Evolutionary conservation across 2,797 vertebrate genomes (phyloP).

Genomic region (Myripristis murdjan): DNA sequence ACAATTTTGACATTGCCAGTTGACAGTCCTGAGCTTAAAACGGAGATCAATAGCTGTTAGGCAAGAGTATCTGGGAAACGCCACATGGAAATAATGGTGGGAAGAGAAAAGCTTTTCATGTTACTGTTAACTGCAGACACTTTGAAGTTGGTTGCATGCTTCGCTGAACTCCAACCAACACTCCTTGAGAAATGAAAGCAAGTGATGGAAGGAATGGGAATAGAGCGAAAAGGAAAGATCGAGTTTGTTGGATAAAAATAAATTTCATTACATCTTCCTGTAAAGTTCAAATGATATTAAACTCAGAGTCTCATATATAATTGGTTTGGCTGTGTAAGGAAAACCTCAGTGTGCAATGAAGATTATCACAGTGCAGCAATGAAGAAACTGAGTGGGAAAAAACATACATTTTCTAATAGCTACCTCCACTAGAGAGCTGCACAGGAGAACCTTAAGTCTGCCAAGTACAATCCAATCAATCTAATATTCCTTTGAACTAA

Average conservation of each 20-base stretch:
- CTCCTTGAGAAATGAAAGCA: constrained; percentile 2
- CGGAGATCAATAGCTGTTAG: constrained; percentile 50
- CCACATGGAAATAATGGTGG: constrained; percentile 36
- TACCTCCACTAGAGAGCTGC: too few species aligned
- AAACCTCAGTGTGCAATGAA: not conserved
- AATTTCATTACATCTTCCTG: not conserved
- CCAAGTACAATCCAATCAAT: too few species aligned
- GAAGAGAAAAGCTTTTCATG: constrained; percentile 39
- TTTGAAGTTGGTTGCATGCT: constrained; percentile 12
- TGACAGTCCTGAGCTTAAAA: constrained; percentile 50
- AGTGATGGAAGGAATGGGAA: constrained; percentile 2
- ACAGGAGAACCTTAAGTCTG: too few species aligned
- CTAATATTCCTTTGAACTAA: too few species aligned
- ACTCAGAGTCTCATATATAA: not conserved
- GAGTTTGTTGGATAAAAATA: not conserved
- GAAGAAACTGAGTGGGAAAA: not conserved
- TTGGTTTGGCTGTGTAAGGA: not conserved
- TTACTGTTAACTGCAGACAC: constrained; percentile 39
- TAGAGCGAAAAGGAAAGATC: not conserved
- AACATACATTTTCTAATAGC: not conserved
- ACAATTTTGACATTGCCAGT: constrained; percentile 22
- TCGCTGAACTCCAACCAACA: not conserved
- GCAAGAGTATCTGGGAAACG: constrained; percentile 48
- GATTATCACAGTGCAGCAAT: not conserved
- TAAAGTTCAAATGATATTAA: constrained; percentile 2